These are phyloP conservation scores for Caenorhabditis briggsae DNA, from an alignment of 1,140 invertebrate genomes.

Conservation along the genomic window DNA sequence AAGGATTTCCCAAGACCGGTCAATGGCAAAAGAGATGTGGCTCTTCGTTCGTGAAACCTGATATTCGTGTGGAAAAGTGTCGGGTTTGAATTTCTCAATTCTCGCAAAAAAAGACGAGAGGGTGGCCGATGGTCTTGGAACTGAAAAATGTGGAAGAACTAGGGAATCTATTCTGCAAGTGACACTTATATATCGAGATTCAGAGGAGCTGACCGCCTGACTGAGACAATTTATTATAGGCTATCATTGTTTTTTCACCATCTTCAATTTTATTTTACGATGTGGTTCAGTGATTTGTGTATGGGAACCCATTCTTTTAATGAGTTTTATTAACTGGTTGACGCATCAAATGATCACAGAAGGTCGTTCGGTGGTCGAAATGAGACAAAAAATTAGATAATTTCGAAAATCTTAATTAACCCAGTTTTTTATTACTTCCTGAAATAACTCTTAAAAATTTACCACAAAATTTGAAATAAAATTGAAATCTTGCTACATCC, in stretches of 20 bases:
- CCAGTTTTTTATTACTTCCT: background rate
- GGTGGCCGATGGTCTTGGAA: constrained; percentile 34
- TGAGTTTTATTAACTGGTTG: constrained; percentile 46
- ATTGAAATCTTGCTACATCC: no score
- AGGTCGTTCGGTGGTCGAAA: background rate
- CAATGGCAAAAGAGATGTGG: constrained; percentile 13
- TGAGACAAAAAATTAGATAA: constrained; percentile 30
- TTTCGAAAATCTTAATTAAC: background rate
- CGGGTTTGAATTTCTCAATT: constrained; percentile 26
- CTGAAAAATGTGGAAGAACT: constrained; percentile 6
- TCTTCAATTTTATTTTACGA: constrained; percentile 48
- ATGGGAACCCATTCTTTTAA: constrained; percentile 2
- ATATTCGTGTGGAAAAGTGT: constrained; percentile 46
- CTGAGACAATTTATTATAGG: constrained; percentile 27
- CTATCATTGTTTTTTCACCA: background rate
- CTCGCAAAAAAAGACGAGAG: background rate
- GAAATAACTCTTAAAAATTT: no score
- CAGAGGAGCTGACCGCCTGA: constrained; percentile 12
- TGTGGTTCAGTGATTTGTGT: constrained; percentile 47
- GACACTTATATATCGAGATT: constrained; percentile 43
- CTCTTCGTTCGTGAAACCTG: constrained; percentile 39
- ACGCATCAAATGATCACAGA: constrained; percentile 40
- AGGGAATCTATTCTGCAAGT: background rate
- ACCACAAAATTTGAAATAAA: no score
- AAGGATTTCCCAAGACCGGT: constrained; percentile 27